phyloP scores from a whole-genome alignment of 1,140 invertebrate genomes.

The Tetramorium simillimum region DNA sequence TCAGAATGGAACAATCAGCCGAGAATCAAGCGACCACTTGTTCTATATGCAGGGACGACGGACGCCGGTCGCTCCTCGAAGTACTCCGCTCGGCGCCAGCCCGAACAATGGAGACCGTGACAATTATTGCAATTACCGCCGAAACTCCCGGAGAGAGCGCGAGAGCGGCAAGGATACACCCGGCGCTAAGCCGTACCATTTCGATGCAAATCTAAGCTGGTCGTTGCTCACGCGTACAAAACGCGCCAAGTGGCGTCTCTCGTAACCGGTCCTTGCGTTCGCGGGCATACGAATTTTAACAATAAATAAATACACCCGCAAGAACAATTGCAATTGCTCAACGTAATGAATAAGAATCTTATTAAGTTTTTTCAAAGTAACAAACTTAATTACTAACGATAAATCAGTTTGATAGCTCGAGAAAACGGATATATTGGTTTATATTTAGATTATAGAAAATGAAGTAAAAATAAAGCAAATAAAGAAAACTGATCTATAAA shows the following conservation, averaged over 20 bases:
- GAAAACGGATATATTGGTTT: not conserved
- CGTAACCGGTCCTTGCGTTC: not conserved
- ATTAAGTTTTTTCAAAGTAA: not conserved
- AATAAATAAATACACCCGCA: not conserved
- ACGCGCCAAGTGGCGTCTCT: constrained; percentile 29
- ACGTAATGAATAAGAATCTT: too few relatives aligned
- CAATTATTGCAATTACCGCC: constrained; percentile 84
- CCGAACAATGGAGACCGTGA: constrained; percentile 79
- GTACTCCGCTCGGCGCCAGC: constrained; percentile 65
- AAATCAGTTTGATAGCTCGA: constrained; percentile 3
- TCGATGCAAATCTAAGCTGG: constrained; percentile 78
- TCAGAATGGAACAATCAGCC: constrained; percentile 86
- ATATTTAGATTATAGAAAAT: not conserved
- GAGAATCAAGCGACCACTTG: constrained; percentile 85
- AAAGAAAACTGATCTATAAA: constrained; percentile 10
- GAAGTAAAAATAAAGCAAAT: not conserved
- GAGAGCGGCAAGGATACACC: constrained; percentile 66
- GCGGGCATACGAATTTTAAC: not conserved
- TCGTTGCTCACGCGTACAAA: constrained; percentile 41
- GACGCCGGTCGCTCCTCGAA: constrained; percentile 79
- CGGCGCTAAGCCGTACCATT: constrained; percentile 75
- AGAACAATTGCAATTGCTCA: not conserved
- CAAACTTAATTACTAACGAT: not conserved
- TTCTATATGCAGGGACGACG: constrained; percentile 80
- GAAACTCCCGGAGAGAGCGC: constrained; percentile 71